Base-by-base conservation (phyloP, 2,797 vertebrate genomes). In the Falco columbarius region DNA sequence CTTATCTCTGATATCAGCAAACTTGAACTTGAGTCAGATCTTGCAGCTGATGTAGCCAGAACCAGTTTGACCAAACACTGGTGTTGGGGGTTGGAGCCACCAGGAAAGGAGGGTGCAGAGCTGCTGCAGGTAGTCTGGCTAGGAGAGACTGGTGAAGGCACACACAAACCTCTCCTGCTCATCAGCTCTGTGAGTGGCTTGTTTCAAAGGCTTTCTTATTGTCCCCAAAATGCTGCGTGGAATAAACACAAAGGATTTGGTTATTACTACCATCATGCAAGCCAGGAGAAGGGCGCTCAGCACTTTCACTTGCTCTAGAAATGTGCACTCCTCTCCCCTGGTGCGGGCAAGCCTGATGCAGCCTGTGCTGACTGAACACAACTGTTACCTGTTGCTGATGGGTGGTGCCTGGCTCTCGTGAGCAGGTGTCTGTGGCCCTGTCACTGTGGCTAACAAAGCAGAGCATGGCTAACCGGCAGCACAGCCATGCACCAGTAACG, bases 401-500 rank as follows among this genome's bases (percentile, higher is more conserved):
- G 18, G 42, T 34, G 76, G 4, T 49, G 6, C 5, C 26, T 51
- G 32, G 12, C 6, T 16, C 44, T 24, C 0, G 0, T 65, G 38
- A 70, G 65, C 79, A 8, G 4, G 61, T 3, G 6, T 68, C 2
- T 9, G 42, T 5, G 65, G 32, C 38, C 42, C 34, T 14, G 14
- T 71, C 42, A 70, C 49, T 22, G 27, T 0, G 1, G 65, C 79
- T 81, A 12, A 44, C 63, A 26, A n/a, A 82, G n/a, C 14, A 8
- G 15, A 63, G 16, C 0, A 0, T 1, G 8, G 38, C 20, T 32
- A 32, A 4, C 47, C 21, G 34, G 42, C 59, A 55, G 47, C 20
- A 13, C 14, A 2, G 58, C 51, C 0, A 1, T 1, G 12, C 42
- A 16, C 10, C 24, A 29, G 23, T 79, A 9, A 85, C 0, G 0